These are phyloP conservation scores for Larimichthys polyactis DNA, from an alignment of 2,113 vertebrate genomes.

Conservation along the genomic window DNA sequence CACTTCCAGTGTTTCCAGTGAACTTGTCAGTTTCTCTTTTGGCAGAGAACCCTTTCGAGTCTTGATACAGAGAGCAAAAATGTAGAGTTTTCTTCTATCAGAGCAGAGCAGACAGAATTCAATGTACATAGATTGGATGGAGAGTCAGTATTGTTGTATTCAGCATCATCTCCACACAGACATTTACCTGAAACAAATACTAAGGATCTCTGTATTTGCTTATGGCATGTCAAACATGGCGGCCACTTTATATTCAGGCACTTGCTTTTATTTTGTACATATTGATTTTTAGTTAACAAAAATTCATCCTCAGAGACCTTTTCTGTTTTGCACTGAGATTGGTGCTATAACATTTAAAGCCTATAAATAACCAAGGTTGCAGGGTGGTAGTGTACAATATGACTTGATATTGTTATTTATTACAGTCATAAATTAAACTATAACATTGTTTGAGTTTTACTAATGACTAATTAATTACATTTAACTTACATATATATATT, in stretches of 20 bases:
- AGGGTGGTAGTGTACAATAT: too few species aligned
- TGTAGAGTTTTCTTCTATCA: neutral
- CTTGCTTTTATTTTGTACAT: neutral
- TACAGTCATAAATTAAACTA: too few species aligned
- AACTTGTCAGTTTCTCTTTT: neutral
- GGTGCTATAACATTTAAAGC: too few species aligned
- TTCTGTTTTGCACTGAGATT: too few species aligned
- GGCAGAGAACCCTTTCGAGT: neutral
- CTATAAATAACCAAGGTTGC: too few species aligned
- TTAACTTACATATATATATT: too few species aligned
- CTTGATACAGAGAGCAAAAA: neutral
- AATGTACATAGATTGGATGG: too few species aligned
- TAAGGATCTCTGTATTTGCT: neutral
- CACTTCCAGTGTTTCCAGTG: too few species aligned
- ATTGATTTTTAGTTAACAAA: neutral
- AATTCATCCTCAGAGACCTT: too few species aligned
- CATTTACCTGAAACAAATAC: neutral
- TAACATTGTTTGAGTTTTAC: too few species aligned
- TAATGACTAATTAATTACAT: too few species aligned
- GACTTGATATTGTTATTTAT: too few species aligned
- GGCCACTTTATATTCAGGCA: neutral
- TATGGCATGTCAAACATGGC: neutral
- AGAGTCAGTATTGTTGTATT: neutral
- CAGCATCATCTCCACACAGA: neutral
- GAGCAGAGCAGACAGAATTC: neutral